Percentiles rank a stretch among this genome's conserved stretches.
Evolutionary conservation across 2,113 vertebrate species (phyloP).

Genomic region (Budorcas taxicolor): DNA sequence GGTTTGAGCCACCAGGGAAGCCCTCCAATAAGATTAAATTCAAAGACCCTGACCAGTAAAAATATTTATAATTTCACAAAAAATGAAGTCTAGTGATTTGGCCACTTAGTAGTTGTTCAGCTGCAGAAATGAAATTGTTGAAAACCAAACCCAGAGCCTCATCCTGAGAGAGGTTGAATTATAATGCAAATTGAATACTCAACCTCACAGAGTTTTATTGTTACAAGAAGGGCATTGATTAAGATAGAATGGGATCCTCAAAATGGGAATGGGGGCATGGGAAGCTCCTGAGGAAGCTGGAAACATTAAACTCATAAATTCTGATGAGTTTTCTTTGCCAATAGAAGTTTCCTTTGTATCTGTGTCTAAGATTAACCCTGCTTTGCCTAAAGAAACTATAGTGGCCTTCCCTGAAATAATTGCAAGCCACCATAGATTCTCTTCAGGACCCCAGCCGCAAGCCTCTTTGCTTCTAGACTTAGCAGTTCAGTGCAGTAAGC

Average conservation of each 20-base stretch:
- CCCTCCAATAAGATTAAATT: neutral
- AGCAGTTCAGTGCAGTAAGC: neutral
- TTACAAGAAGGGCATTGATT: neutral
- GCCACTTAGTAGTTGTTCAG: neutral
- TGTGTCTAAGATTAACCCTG: neutral
- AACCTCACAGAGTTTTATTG: neutral
- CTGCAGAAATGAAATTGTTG: neutral
- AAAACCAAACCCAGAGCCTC: neutral
- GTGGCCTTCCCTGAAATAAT: neutral
- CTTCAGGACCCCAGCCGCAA: fast-evolving
- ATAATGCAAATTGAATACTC: neutral
- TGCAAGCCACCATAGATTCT: neutral
- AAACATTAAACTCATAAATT: neutral
- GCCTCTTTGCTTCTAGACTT: neutral
- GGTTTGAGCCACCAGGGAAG: neutral
- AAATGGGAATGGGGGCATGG: neutral
- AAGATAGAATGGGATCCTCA: neutral
- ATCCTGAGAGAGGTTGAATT: neutral
- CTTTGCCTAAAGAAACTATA: neutral
- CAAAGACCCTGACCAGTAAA: neutral
- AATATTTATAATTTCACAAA: neutral
- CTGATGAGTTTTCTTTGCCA: neutral
- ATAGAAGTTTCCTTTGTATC: neutral
- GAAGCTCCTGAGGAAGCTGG: neutral
- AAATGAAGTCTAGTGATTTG: neutral